Evolutionary conservation across 2,888 invertebrate genomes (phyloP).

Genomic region (Agonopterix alstromeriana): DNA sequence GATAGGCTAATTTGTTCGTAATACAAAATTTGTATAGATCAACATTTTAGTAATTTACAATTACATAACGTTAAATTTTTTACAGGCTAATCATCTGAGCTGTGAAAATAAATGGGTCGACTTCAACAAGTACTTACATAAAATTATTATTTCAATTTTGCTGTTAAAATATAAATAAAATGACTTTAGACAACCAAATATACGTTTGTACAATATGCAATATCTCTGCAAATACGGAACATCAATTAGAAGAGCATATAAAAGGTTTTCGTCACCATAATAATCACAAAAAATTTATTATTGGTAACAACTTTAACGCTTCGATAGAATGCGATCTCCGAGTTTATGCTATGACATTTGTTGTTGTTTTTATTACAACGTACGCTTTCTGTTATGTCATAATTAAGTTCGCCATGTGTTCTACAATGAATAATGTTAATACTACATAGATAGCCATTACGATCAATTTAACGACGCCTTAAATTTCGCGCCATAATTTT

Average conservation of each 20-base stretch:
- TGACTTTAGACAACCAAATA: constrained; percentile 12
- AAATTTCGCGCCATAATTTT: constrained; percentile 77
- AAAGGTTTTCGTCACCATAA: constrained; percentile 58
- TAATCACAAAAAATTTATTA: constrained; percentile 48
- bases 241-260: constrained; percentile 62
- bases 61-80: no score
- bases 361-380: constrained; percentile 41
- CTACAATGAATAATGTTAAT: constrained; percentile 22
- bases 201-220: constrained; percentile 54
- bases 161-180: no score
- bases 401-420: constrained; percentile 28
- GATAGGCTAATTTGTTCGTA: no score
- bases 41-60: no score
- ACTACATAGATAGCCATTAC: constrained; percentile 38
- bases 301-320: constrained; percentile 19
- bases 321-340: constrained; percentile 32
- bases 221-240: constrained; percentile 57
- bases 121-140: no score
- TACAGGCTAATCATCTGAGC: no score
- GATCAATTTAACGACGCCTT: constrained; percentile 57
- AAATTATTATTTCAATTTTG: no score
- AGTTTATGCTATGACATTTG: constrained; percentile 45
- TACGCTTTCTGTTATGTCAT: constrained; percentile 50
- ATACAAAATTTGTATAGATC: no score
- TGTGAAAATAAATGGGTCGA: no score